Evolutionary conservation across 2,113 vertebrate species (phyloP).

Genomic region (Raphicerus campestris): DNA sequence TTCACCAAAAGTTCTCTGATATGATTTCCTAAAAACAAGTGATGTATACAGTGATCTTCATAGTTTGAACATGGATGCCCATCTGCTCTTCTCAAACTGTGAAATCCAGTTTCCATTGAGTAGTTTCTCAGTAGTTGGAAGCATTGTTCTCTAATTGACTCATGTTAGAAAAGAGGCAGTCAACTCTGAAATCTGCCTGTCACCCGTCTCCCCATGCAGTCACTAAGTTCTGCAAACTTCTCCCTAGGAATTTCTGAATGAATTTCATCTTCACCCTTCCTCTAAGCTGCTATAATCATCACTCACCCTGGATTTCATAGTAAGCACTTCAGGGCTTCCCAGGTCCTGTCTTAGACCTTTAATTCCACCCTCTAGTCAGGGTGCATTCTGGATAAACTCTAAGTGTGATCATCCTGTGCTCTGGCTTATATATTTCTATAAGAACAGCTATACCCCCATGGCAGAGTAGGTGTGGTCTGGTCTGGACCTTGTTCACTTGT

Average conservation of each 20-base stretch:
- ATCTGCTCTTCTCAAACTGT: background rate
- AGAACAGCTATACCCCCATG: background rate
- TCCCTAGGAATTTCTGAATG: background rate
- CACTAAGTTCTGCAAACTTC: background rate
- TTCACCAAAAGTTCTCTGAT: background rate
- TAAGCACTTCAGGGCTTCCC: background rate
- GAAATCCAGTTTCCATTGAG: background rate
- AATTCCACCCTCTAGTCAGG: background rate
- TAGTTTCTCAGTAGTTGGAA: background rate
- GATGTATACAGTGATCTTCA: background rate
- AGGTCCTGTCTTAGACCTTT: background rate
- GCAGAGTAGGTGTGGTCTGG: background rate
- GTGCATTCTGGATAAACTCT: background rate
- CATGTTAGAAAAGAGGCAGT: background rate
- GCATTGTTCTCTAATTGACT: background rate
- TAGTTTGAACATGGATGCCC: background rate
- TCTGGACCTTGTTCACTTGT: background rate
- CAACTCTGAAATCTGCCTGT: background rate
- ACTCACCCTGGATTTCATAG: background rate
- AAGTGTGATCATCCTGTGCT: background rate
- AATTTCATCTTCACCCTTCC: background rate
- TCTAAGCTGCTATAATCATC: background rate
- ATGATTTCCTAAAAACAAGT: background rate
- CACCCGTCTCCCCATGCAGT: background rate
- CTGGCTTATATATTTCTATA: background rate